Conservation (phyloP, 2,888 invertebrate genomes). For the Sarcophaga caerulescens region DNA sequence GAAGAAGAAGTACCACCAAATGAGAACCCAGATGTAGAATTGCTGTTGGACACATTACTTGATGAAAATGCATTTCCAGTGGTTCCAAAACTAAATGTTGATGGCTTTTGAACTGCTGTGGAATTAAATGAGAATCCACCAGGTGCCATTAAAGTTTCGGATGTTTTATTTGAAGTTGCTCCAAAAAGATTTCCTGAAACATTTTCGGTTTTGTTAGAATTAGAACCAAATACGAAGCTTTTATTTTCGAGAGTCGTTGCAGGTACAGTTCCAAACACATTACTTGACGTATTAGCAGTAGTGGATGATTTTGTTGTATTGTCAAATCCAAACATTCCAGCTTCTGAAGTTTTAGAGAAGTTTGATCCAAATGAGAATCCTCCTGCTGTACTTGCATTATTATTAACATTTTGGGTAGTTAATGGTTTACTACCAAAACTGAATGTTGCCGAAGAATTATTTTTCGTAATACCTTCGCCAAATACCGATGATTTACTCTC, state of each 20-base stretch:
- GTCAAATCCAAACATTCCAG: slow-evolving; percentile 52
- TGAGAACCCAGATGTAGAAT: slow-evolving; percentile 68
- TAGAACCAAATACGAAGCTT: slow-evolving; percentile 71
- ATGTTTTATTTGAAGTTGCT: slow-evolving; percentile 64
- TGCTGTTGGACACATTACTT: slow-evolving; percentile 22
- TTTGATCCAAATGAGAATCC: slow-evolving; percentile 53
- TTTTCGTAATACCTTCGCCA: slow-evolving; percentile 8
- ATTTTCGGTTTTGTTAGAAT: slow-evolving; percentile 28
- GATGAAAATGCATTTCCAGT: slow-evolving; percentile 13
- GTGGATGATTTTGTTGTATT: not conserved
- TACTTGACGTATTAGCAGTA: slow-evolving; percentile 11
- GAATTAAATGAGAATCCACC: slow-evolving; percentile 71
- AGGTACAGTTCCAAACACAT: slow-evolving; percentile 5
- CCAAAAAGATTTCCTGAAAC: slow-evolving; percentile 71
- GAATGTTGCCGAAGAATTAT: slow-evolving; percentile 16
- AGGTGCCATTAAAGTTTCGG: slow-evolving; percentile 55
- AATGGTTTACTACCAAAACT: slow-evolving; percentile 27
- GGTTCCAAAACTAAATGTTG: slow-evolving; percentile 68
- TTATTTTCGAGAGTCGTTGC: slow-evolving; percentile 62
- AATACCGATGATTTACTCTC: slow-evolving; percentile 44
- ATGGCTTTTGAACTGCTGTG: slow-evolving; percentile 5
- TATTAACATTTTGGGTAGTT: not conserved
- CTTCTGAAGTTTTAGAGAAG: not conserved
- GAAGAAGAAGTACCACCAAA: slow-evolving; percentile 68
- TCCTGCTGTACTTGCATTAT: slow-evolving; percentile 5